These are phyloP conservation scores for Dicaeum eximium DNA, from an alignment of 2,113 vertebrate species.

Conservation along the genomic window DNA sequence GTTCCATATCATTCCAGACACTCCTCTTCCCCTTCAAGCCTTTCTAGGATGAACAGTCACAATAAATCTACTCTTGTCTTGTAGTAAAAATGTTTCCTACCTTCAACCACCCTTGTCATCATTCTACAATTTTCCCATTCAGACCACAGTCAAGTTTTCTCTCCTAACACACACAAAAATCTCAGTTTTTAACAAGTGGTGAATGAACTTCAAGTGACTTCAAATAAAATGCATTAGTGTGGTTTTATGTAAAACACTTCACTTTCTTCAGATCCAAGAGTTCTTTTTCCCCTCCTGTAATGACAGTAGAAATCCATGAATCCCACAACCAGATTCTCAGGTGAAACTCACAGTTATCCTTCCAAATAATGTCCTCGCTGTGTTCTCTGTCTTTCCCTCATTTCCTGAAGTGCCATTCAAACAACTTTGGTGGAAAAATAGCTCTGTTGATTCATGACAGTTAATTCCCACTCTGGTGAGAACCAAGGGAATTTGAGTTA, in stretches of 20 bases:
- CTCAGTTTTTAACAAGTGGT: not conserved
- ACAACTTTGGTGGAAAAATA: not conserved
- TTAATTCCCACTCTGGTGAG: not conserved
- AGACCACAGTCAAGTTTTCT: not conserved
- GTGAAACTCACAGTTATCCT: not conserved
- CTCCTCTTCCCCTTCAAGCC: not conserved
- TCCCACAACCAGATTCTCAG: not conserved
- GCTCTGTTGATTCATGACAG: not conserved
- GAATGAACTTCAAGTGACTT: not conserved
- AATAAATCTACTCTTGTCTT: not conserved
- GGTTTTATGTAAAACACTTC: not conserved
- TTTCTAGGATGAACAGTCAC: not conserved
- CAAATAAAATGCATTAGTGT: not conserved
- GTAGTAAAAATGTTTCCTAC: not conserved
- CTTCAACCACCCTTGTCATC: not conserved
- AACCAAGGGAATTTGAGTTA: not conserved
- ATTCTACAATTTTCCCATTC: not conserved
- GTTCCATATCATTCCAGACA: not conserved
- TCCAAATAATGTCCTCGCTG: not conserved
- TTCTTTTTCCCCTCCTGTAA: not conserved
- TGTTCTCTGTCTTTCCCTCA: not conserved
- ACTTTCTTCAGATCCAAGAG: not conserved
- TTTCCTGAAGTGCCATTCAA: not conserved
- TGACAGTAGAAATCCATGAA: not conserved
- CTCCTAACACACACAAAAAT: not conserved